phyloP scores from a whole-genome alignment of 1,140 invertebrate genomes.

The Cylas formicarius region DNA sequence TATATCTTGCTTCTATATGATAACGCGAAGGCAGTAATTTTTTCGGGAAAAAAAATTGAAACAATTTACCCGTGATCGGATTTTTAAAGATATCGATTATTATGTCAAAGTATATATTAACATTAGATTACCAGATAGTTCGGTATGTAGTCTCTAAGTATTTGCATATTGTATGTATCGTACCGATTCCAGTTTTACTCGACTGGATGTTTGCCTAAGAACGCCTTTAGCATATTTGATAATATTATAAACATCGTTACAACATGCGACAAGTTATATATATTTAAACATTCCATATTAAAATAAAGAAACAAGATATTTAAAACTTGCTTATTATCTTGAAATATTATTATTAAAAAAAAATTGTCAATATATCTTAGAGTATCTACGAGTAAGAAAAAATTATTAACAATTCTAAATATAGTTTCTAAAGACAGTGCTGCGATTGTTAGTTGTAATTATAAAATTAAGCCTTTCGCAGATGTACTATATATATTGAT shows the following conservation, averaged over 20 bases:
- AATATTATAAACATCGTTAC: conserved; percentile 31
- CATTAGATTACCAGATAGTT: conserved; percentile 32
- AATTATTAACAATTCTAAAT: conserved; percentile 39
- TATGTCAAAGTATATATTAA: conserved; percentile 29
- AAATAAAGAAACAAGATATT: conserved; percentile 29
- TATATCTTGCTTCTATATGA: conserved; percentile 30
- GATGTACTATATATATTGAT: conserved; percentile 39
- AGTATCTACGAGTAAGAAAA: conserved; percentile 28
- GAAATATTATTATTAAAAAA: conserved; percentile 28
- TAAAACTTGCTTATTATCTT: conserved; percentile 30
- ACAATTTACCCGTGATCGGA: no score
- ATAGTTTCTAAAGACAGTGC: conserved; percentile 33
- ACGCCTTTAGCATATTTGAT: conserved; percentile 39
- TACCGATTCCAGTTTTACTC: conserved; percentile 36
- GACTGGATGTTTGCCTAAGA: conserved; percentile 40
- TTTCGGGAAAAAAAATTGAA: conserved; percentile 9
- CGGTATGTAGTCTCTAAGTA: conserved; percentile 34
- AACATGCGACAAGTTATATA: conserved; percentile 34
- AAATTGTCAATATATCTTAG: conserved; percentile 36
- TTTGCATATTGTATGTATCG: conserved; percentile 36
- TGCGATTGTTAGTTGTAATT: conserved; percentile 38
- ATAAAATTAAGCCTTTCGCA: conserved; percentile 40
- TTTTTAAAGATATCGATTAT: conserved; percentile 22
- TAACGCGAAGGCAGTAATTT: conserved; percentile 14
- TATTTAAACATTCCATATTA: conserved; percentile 38